Evolutionary conservation across 2,113 vertebrate genomes (phyloP), one percentile per base, ranked within the genome.

Genomic region (Chloropsis cyanopogon): DNA sequence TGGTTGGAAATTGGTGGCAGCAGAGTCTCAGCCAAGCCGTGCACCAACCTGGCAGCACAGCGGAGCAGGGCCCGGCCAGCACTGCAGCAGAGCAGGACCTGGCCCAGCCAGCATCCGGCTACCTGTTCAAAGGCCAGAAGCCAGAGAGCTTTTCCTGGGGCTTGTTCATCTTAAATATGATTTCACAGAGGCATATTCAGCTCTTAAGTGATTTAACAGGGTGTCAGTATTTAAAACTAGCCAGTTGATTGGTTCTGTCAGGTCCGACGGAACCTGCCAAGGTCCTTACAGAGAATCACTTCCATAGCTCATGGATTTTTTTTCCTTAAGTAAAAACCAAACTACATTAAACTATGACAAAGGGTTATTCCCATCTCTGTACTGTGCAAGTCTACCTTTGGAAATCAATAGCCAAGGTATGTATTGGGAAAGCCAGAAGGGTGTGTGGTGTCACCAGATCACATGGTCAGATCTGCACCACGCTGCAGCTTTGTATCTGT

Each of bases 341-440:
- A 41, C 11, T 53, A 31, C 0, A 0, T 41, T 12, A 53, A 71
- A 71, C 21, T 28, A 53, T 0, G 0, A 71, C 21, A 71, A 41
- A 31, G 21, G 41, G 21, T 19, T 54, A 60, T 35, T 56, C 14
- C 35, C 21, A 39, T 7, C n/a, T 70, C 37, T 49, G 22, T 14
- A 12, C n/a, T 47, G 8, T 25, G 22, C 24, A 69, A 80, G 25
- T 37, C 37, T 76, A 0, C 18, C n/a, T 92, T 47, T 42, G 28
- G 50, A 69, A 72, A 73, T 70, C 11, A 90, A 24, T 0, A 73
- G n/a, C 41, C 8, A 8, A 83, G 8, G 12, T 12, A 3, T 7
- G 9, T 1, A 12, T 19, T 80, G 49, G 44, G 23, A 23, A 68
- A 47, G 24, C 35, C 60, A 56, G 25, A 59, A 89, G 54, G 31